These are phyloP conservation scores for Spilogale gracilis DNA, from an alignment of 2,113 vertebrate species.

Conservation along the genomic window DNA sequence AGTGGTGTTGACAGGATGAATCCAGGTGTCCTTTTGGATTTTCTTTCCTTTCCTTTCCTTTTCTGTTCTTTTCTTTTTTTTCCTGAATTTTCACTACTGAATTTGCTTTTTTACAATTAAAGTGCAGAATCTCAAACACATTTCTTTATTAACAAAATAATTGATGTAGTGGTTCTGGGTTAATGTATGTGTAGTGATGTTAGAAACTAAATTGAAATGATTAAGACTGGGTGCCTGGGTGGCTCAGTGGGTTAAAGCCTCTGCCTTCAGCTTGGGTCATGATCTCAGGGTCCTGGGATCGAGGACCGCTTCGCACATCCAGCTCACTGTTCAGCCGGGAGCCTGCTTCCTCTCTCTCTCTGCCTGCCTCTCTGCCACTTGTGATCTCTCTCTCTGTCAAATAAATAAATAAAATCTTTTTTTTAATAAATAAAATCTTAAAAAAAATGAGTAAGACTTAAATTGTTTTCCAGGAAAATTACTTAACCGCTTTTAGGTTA, in stretches of 20 bases:
- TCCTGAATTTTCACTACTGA: not conserved
- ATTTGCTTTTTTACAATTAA: constrained; percentile 59
- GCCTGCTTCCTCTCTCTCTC: no score
- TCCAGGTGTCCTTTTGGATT: constrained; percentile 53
- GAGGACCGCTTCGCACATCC: no score
- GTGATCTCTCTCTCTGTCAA: no score
- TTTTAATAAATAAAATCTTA: no score
- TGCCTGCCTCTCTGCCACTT: no score
- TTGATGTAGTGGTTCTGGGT: constrained; percentile 41
- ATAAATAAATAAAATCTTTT: no score
- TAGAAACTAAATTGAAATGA: constrained; percentile 64
- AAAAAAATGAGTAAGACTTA: constrained; percentile 54
- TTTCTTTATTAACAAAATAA: constrained; percentile 59
- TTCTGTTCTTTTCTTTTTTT: not conserved
- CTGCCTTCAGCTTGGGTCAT: no score
- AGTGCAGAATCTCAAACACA: constrained; percentile 41
- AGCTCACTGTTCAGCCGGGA: no score
- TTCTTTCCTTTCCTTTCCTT: not conserved
- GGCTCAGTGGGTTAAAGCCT: no score
- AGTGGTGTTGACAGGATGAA: constrained; percentile 65
- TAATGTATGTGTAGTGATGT: constrained; percentile 36
- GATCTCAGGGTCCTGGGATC: no score
- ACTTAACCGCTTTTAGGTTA: constrained; percentile 48
- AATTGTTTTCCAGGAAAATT: constrained; percentile 56
- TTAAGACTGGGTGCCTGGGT: not conserved